Evolutionary conservation across 1,140 invertebrate genomes (phyloP).

Genomic region (Phymastichus coffea): DNA sequence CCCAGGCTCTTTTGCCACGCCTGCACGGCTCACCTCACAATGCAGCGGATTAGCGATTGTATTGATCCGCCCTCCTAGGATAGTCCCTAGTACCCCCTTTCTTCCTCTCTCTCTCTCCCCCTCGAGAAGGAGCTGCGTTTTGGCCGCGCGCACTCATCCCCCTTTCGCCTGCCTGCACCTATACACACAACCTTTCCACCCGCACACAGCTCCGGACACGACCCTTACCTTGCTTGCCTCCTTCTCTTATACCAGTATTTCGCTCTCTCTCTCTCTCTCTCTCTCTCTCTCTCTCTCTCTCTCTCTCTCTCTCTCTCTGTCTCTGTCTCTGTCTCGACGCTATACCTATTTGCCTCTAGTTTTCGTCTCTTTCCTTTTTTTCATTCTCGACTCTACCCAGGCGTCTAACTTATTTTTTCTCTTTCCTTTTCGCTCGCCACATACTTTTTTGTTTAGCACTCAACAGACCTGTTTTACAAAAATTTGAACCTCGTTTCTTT

Average conservation of each 20-base stretch:
- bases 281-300: not conserved
- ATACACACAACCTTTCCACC: slow-evolving; percentile 31
- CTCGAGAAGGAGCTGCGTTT: slow-evolving; percentile 48
- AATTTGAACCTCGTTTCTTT: too few relatives aligned
- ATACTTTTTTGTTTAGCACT: slow-evolving; percentile 13
- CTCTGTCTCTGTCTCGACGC: slow-evolving; percentile 21
- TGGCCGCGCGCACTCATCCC: slow-evolving; percentile 36
- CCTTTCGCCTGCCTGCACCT: too few relatives aligned
- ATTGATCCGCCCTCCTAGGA: slow-evolving; percentile 56
- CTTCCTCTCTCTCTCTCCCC: slow-evolving; percentile 28
- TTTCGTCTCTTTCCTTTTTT: slow-evolving; percentile 13
- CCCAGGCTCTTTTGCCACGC: slow-evolving; percentile 41
- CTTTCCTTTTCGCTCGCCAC: slow-evolving; percentile 6
- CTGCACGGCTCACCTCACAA: slow-evolving; percentile 54
- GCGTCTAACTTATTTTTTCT: slow-evolving; percentile 21
- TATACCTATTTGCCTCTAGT: slow-evolving; percentile 20
- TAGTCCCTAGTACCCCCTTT: slow-evolving; percentile 49
- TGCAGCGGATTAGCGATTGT: slow-evolving; percentile 56
- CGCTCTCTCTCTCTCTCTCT: not conserved
- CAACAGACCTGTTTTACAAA: too few relatives aligned
- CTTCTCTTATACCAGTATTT: too few relatives aligned
- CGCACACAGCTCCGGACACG: slow-evolving; percentile 28
- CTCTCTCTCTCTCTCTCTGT: slow-evolving; percentile 15
- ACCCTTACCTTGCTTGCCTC: too few relatives aligned
- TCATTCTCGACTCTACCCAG: too few relatives aligned